Percentiles rank a stretch among this genome's conserved stretches.
Conservation (phyloP, 2,888 invertebrate genomes). For the Drosophila peninsularis region DNA sequence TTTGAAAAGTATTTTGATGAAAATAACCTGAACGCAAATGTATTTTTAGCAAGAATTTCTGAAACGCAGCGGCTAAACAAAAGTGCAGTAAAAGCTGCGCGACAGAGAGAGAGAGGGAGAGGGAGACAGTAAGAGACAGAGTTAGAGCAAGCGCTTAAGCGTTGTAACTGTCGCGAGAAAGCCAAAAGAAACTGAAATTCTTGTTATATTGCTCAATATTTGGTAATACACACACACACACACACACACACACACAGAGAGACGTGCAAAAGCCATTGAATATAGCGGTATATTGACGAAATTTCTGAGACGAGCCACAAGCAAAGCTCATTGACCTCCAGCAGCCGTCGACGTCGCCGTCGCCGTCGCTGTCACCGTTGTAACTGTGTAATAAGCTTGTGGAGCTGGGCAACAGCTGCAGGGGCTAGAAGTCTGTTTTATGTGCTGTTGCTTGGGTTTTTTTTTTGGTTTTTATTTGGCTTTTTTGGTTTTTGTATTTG, state of each 20-base stretch:
- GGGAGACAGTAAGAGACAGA: background rate
- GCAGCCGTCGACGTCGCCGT: slow-evolving; percentile 31
- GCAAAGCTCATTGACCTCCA: slow-evolving; percentile 79
- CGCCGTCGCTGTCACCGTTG: slow-evolving; percentile 40
- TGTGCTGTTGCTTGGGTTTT: slow-evolving; percentile 9
- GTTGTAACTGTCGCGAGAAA: slow-evolving; percentile 61
- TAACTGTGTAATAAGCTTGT: slow-evolving; percentile 75
- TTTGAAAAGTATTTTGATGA: slow-evolving; percentile 56
- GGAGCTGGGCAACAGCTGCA: slow-evolving; percentile 10
- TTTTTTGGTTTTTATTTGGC: background rate
- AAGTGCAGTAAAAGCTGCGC: slow-evolving; percentile 38
- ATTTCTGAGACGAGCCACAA: slow-evolving; percentile 69
- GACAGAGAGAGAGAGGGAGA: slow-evolving; percentile 1
- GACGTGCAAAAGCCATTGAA: slow-evolving; percentile 75
- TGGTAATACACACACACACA: slow-evolving; percentile 70
- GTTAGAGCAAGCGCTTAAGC: slow-evolving; percentile 17
- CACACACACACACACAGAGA: slow-evolving; percentile 37
- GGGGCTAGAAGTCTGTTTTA: slow-evolving; percentile 34
- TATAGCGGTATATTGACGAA: slow-evolving; percentile 80
- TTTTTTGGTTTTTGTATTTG: slow-evolving; percentile 24
- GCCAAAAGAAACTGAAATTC: slow-evolving; percentile 78
- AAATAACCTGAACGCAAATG: slow-evolving; percentile 41
- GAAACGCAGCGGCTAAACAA: slow-evolving; percentile 19
- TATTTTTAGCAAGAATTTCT: slow-evolving; percentile 59
- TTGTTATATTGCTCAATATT: slow-evolving; percentile 78